Conservation (phyloP, 1,140 invertebrate species). For the Matsumurasca onukii region DNA sequence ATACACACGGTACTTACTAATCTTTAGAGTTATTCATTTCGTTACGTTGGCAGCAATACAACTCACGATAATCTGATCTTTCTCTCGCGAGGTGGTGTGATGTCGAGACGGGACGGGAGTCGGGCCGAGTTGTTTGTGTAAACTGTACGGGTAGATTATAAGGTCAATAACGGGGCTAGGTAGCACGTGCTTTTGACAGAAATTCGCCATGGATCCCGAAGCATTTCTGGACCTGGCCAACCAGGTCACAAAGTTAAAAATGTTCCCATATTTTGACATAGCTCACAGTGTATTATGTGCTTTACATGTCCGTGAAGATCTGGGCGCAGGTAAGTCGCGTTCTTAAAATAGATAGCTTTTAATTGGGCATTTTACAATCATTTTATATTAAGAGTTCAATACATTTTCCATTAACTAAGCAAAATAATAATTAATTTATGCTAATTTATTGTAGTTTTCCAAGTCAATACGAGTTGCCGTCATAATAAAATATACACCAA, state of each 20-base stretch:
- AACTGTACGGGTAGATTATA: background rate
- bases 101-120: background rate
- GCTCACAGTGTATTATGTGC: constrained; percentile 91
- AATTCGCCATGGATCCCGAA: constrained; percentile 85
- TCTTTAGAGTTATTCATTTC: too few species aligned
- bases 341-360: constrained; percentile 22
- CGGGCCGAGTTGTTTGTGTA: constrained; percentile 8
- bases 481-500: too few species aligned
- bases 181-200: constrained; percentile 18
- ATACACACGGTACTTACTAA: too few species aligned
- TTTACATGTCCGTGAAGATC: constrained; percentile 92
- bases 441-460: too few species aligned
- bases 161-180: constrained; percentile 6
- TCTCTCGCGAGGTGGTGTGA: background rate
- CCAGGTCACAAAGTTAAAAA: constrained; percentile 97
- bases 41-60: background rate
- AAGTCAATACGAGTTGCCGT: too few species aligned
- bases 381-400: too few species aligned
- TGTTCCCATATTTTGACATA: constrained; percentile 99
- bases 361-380: background rate
- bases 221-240: constrained; percentile 96
- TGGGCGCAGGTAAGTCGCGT: constrained; percentile 74
- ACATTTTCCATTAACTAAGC: too few species aligned
- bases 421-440: too few species aligned
- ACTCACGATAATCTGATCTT: background rate